Evolutionary conservation across 1,140 invertebrate species (phyloP), one percentile per base, ranked within the genome.

Genomic region (Drosophila malerkotliana): DNA sequence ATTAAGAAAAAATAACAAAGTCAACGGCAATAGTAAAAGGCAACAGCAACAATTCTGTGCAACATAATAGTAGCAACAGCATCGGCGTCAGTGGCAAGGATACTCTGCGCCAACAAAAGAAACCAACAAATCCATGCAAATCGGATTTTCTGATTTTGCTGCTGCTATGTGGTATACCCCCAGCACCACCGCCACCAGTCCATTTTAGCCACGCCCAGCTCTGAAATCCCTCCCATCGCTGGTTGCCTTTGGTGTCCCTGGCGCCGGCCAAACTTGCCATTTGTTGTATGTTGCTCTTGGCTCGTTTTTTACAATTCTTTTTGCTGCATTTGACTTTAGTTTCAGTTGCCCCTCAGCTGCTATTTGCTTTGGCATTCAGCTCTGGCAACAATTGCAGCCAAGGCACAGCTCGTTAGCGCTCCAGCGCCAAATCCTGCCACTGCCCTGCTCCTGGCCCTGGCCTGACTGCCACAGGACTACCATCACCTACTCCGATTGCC

Each of bases 101-200:
- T 87, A 76, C 79, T 77, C 77, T 63, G 63, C 63, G 77, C 76
- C 79, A 84, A 84, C 84, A 89, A 88, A 84, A 89, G 84, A 83
- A 88, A 77, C 84, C 83, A 89, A 89, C 83, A 88, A 88, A 88
- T 89, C 84, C 85, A 89, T 89, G 84, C 84, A 89, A 89, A 89
- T 89, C 84, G 84, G 84, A 89, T 89, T 89, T 88, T 89, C 59
- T 88, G 79, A 88, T 88, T 88, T 88, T 76, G 79, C 66, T 83
- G 78, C 61, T 67, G 51, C 57, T 37, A 37, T 51, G 30, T 49
- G 30, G 18, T 52, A 15, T 14, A 14, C 51, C 30, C 14, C 4
- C 12, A n/a, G 9, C 14, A 4, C 12, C 48, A 28, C 24, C 26
- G 4, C 45, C 15, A 6, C 37, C 28, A 15, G 41, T 14, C 55